Evolutionary conservation across 2,888 invertebrate species (phyloP), one percentile per base, ranked within the genome.

Genomic region (Brenthis daphne): DNA sequence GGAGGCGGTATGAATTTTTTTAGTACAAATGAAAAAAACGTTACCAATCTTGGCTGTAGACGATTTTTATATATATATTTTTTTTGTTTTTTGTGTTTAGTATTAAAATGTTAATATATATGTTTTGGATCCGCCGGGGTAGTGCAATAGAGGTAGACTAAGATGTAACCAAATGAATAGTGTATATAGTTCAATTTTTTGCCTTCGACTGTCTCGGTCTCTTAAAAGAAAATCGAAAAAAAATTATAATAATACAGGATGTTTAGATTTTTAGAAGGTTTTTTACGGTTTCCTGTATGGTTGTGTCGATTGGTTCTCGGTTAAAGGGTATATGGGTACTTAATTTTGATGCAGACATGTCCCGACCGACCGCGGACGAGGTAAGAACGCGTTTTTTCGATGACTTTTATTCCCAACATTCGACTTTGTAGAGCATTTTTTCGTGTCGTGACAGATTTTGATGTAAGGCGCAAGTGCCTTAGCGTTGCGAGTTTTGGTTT

Each of bases 61-160:
- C 73, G 43, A 20, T 73, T 77, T 72, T 74, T 72, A 75, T 75
- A 74, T 73, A 72, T 73, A n/a, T n/a, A n/a, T 71, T 74, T 70
- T 75, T 75, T 73, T 77, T 75, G 73, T 79, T 79, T 82, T 81
- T 79, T 82, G 82, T 82, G 87, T 20, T 20, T 20, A 86, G 85
- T 80, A 77, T 85, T 83, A 85, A 85, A 82, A 76, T 73, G 80
- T 53, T 63, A 54, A 63, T 53, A 79, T 78, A 83, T 76, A 79
- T 79, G 88, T 89, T 87, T 84, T 81, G 80, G 83, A 87, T 84
- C 84, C 84, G 92, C 92, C 92, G 92, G 92, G 91, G 87, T 88
- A 88, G 92, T 92, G 92, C 92, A 92, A 92, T 92, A 90, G 88
- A 82, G 68, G 77, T 91, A 91, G 91, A 75, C 80, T 90, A 89